Conservation (phyloP, 2,113 vertebrate genomes). For the Orcinus orca region DNA sequence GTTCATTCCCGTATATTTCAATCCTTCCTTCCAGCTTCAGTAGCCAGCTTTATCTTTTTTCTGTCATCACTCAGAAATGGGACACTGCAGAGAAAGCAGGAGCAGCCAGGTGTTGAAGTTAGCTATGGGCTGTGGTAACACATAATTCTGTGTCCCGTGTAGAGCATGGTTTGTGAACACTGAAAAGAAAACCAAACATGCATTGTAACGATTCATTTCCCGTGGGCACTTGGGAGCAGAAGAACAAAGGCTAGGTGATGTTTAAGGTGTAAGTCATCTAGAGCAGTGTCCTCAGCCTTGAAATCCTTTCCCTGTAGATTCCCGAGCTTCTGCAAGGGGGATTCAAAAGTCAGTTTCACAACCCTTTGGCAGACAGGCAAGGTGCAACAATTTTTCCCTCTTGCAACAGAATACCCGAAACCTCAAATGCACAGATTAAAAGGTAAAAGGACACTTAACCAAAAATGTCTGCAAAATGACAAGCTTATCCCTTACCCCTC, state of each 20-base stretch:
- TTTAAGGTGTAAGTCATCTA: accelerated
- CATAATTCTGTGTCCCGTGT: accelerated
- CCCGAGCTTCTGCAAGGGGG: not conserved
- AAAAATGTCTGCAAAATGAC: not conserved
- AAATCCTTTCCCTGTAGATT: not conserved
- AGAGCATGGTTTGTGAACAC: not conserved
- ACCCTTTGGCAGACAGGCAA: not conserved
- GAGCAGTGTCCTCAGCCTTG: accelerated
- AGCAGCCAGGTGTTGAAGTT: not conserved
- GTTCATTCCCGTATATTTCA: not conserved
- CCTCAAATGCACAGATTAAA: constrained; percentile 48
- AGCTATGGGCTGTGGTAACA: not conserved
- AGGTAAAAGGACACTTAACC: constrained; percentile 49
- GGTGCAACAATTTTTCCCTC: not conserved
- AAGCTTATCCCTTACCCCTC: constrained; percentile 39
- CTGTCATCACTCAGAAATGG: not conserved
- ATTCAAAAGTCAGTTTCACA: not conserved
- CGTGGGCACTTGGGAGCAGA: not conserved
- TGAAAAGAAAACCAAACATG: accelerated
- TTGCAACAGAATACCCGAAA: not conserved
- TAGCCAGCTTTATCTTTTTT: not conserved
- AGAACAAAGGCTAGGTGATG: not conserved
- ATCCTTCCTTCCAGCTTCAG: not conserved
- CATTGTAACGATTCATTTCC: not conserved
- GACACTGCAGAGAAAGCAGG: not conserved